These are phyloP conservation scores for Callipepla californica DNA, from an alignment of 2,113 vertebrate species.

Conservation along the genomic window DNA sequence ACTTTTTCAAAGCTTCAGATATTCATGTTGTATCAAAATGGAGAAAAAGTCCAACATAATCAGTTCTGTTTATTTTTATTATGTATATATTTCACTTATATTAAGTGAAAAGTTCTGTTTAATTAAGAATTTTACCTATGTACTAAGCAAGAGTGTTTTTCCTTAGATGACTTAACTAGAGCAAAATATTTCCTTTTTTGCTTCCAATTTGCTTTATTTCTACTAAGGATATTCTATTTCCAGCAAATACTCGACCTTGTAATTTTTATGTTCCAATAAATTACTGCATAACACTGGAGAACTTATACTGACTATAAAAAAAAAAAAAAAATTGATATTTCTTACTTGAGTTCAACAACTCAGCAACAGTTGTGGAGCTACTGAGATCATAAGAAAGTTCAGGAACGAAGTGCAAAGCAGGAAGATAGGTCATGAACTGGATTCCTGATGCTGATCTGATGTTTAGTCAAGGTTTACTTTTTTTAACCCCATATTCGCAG, in stretches of 20 bases:
- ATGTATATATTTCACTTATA: not conserved
- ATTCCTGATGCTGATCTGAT: slow-evolving; percentile 21
- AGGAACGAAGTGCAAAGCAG: slow-evolving; percentile 29
- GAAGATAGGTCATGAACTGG: slow-evolving; percentile 16
- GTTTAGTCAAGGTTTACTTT: not conserved
- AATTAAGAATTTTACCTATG: slow-evolving; percentile 1
- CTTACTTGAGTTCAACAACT: slow-evolving; percentile 30
- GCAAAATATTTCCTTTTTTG: not conserved
- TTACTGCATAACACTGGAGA: not conserved
- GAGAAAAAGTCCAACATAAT: slow-evolving; percentile 37
- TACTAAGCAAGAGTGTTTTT: not conserved
- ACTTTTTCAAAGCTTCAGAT: slow-evolving; percentile 40
- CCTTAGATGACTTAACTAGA: not conserved
- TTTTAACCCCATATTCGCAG: not conserved
- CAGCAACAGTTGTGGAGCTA: slow-evolving; percentile 15
- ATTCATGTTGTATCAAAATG: slow-evolving; percentile 4
- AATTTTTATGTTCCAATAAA: not conserved
- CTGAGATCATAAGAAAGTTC: slow-evolving; percentile 26
- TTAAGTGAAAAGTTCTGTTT: slow-evolving; percentile 28
- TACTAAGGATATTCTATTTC: not conserved
- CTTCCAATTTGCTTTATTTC: not conserved
- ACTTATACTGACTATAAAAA: not conserved
- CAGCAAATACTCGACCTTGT: not conserved
- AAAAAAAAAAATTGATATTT: not conserved
- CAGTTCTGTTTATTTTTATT: slow-evolving; percentile 37